phyloP scores from a whole-genome alignment of 2,797 vertebrate species.

The Gadopsis bispinosus region DNA sequence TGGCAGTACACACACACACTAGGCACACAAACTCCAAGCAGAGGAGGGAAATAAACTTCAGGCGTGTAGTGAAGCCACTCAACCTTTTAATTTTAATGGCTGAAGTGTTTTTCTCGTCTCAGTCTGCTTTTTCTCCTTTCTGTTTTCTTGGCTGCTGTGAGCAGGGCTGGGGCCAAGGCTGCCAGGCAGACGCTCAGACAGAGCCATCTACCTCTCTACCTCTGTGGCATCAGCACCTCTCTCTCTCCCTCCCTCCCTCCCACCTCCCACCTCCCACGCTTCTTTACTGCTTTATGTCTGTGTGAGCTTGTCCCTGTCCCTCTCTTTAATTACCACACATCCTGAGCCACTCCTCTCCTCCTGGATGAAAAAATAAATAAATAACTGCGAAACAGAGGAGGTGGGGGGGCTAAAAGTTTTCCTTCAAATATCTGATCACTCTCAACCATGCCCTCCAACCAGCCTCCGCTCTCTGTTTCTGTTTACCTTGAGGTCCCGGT shows the following conservation, averaged over 20 bases:
- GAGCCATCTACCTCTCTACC: constrained; percentile 77
- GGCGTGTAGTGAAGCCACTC: constrained; percentile 74
- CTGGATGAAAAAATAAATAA: constrained; percentile 52
- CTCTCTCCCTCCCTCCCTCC: constrained; percentile 3
- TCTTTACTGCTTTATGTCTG: constrained; percentile 61
- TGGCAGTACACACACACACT: constrained; percentile 47
- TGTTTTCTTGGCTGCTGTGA: constrained; percentile 83
- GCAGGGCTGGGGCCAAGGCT: constrained; percentile 81
- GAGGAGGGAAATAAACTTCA: constrained; percentile 73
- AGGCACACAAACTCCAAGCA: constrained; percentile 54
- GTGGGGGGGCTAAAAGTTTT: constrained; percentile 39
- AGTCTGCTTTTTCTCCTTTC: constrained; percentile 69
- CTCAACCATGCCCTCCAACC: constrained; percentile 57
- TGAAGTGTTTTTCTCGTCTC: constrained; percentile 75
- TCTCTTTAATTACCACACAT: constrained; percentile 74
- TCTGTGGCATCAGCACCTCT: constrained; percentile 76
- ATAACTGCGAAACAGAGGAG: constrained; percentile 25
- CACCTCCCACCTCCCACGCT: constrained; percentile 29
- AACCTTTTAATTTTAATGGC: constrained; percentile 86
- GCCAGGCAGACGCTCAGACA: constrained; percentile 79
- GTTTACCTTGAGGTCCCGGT: constrained; percentile 99
- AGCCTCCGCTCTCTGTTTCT: constrained; percentile 46
- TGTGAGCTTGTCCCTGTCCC: constrained; percentile 51
- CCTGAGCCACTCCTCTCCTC: constrained; percentile 55
- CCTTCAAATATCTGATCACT: constrained; percentile 65